Evolutionary conservation across 2,797 vertebrate genomes (phyloP).

Genomic region (Sparidentex hasta): DNA sequence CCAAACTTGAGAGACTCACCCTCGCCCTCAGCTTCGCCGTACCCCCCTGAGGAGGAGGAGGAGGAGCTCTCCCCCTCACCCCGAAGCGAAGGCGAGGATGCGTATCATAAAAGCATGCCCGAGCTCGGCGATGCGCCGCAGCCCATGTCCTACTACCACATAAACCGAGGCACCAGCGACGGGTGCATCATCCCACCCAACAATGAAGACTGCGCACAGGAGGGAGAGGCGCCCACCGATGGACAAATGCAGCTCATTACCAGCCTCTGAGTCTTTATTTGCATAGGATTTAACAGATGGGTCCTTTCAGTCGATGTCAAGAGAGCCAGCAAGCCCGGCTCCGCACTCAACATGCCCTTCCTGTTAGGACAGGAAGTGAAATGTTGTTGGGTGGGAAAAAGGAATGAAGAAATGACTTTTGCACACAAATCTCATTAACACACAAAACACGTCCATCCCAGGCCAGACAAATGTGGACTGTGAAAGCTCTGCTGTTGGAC

Average conservation of each 20-base stretch:
- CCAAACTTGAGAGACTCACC: slow-evolving; percentile 98
- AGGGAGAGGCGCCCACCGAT: slow-evolving; percentile 90
- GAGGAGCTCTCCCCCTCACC: slow-evolving; percentile 89
- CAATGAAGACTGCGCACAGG: slow-evolving; percentile 90
- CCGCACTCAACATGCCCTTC: slow-evolving; percentile 67
- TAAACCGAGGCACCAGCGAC: slow-evolving; percentile 94
- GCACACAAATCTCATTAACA: slow-evolving; percentile 81
- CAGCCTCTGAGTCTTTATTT: slow-evolving; percentile 92
- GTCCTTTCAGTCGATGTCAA: slow-evolving; percentile 70
- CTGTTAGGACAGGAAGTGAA: slow-evolving; percentile 76
- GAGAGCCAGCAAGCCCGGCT: slow-evolving; percentile 65
- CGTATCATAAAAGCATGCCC: slow-evolving; percentile 97
- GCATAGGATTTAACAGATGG: slow-evolving; percentile 77
- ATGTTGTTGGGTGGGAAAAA: slow-evolving; percentile 65
- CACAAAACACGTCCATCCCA: slow-evolving; percentile 73
- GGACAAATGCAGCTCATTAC: slow-evolving; percentile 99
- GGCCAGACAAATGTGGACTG: slow-evolving; percentile 77
- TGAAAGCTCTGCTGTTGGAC: slow-evolving; percentile 75
- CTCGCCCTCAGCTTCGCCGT: slow-evolving; percentile 89
- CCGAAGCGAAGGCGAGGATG: slow-evolving; percentile 92
- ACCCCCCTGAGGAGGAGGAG: slow-evolving; percentile 89
- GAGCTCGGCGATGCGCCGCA: slow-evolving; percentile 93
- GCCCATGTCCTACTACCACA: slow-evolving; percentile 96
- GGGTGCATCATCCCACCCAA: slow-evolving; percentile 93
- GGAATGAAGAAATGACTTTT: slow-evolving; percentile 77